A percentile compares a stretch with the other conserved stretches of the same genome.
These are phyloP conservation scores for Orchesella cincta DNA, from an alignment of 1,140 invertebrate species.

Conservation along the genomic window DNA sequence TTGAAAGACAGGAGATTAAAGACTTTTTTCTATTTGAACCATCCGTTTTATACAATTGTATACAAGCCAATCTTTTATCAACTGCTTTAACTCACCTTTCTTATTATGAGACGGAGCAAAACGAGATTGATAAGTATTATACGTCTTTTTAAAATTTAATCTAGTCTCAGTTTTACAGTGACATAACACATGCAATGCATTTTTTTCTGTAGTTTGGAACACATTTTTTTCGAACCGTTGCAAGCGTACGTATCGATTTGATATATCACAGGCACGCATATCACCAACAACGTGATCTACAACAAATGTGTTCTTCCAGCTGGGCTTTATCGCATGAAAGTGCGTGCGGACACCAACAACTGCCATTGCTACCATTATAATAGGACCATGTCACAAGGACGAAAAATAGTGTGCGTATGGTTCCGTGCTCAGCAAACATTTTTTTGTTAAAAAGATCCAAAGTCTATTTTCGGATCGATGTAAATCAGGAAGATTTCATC, in stretches of 20 bases:
- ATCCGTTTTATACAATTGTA: no score
- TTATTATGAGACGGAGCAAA: neutral
- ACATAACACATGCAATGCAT: no score
- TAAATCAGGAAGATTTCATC: constrained; percentile 19
- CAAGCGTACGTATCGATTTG: no score
- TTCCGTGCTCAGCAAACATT: neutral
- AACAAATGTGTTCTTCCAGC: constrained; percentile 1
- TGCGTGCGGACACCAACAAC: neutral
- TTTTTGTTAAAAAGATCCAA: neutral
- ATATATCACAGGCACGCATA: no score
- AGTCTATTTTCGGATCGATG: constrained; percentile 10
- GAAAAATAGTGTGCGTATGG: neutral
- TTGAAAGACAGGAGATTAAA: neutral
- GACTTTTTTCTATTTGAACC: neutral
- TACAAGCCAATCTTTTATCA: neutral
- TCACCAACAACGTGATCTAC: no score
- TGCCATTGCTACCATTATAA: neutral
- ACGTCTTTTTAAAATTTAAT: neutral
- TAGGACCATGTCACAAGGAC: neutral
- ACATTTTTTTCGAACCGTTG: no score
- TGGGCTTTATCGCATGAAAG: neutral
- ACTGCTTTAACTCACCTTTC: neutral
- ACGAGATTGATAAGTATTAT: neutral
- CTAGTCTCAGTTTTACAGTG: no score
- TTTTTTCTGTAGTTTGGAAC: no score